Conservation (phyloP, 2,797 vertebrate species). For the Heterohyrax brucei region DNA sequence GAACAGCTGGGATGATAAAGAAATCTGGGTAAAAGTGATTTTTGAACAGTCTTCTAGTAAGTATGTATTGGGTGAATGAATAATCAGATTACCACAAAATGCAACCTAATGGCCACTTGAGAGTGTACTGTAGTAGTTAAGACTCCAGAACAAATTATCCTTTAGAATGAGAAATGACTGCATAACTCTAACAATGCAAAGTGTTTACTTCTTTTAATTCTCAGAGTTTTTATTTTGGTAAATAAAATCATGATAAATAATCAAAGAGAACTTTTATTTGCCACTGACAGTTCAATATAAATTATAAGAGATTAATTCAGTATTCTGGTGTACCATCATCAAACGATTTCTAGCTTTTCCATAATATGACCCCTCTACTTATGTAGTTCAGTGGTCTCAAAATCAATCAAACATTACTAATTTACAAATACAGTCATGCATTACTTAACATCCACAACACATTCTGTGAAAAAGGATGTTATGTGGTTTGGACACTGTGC, state of each 20-base stretch:
- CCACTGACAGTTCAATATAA: slow-evolving; percentile 72
- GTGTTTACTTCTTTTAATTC: slow-evolving; percentile 65
- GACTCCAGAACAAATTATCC: slow-evolving; percentile 36
- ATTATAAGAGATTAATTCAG: slow-evolving; percentile 75
- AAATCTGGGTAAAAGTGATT: background rate
- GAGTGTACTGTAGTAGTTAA: background rate
- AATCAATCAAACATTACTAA: slow-evolving; percentile 64
- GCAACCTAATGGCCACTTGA: slow-evolving; percentile 37
- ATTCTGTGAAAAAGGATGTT: no score
- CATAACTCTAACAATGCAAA: slow-evolving; percentile 55
- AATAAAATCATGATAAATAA: slow-evolving; percentile 60
- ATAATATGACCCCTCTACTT: slow-evolving; percentile 64
- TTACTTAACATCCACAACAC: no score
- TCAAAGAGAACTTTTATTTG: slow-evolving; percentile 71
- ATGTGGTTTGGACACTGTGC: no score
- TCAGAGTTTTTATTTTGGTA: slow-evolving; percentile 65
- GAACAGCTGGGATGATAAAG: background rate
- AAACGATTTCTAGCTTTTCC: slow-evolving; percentile 61
- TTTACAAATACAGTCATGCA: slow-evolving; percentile 46
- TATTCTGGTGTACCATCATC: slow-evolving; percentile 59
- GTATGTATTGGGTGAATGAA: background rate
- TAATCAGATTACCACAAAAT: slow-evolving; percentile 58
- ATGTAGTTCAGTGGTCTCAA: slow-evolving; percentile 57
- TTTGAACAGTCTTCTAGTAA: slow-evolving; percentile 27
- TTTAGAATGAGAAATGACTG: slow-evolving; percentile 48